Percentiles rank a stretch among this genome's conserved stretches.
phyloP scores from a whole-genome alignment of 2,888 invertebrate species.

The Lasioglossum villosulum region DNA sequence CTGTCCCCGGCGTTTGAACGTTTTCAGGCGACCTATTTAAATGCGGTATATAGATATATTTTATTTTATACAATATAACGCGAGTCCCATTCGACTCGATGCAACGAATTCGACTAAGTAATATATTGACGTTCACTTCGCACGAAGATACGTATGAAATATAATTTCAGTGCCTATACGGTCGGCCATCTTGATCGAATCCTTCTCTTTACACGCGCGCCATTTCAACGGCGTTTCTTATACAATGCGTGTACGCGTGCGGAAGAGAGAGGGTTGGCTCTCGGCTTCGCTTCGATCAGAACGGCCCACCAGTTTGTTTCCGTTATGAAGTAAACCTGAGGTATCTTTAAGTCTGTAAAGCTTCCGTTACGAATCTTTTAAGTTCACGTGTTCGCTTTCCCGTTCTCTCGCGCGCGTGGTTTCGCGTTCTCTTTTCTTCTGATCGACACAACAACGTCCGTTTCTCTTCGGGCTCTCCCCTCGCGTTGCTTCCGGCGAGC shows the following conservation, averaged over 20 bases:
- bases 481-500: background rate
- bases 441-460: background rate
- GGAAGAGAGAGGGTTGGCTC: background rate
- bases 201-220: background rate
- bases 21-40: conserved; percentile 64
- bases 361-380: conserved; percentile 68
- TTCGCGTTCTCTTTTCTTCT: background rate
- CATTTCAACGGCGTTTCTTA: background rate
- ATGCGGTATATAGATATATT: conserved; percentile 51
- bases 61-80: conserved; percentile 55
- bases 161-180: conserved; percentile 62
- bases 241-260: background rate
- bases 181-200: conserved; percentile 54
- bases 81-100: conserved; percentile 48
- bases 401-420: conserved; percentile 13
- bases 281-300: conserved; percentile 37
- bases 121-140: conserved; percentile 67
- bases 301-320: conserved; percentile 51
- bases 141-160: conserved; percentile 64
- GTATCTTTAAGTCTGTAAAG: conserved; percentile 74
- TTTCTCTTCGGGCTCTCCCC: background rate
- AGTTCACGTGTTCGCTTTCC: conserved; percentile 38
- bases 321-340: conserved; percentile 72
- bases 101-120: conserved; percentile 69
- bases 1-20: conserved; percentile 54